These are phyloP conservation scores for Streptopelia turtur DNA, from an alignment of 2,797 vertebrate species.

Conservation along the genomic window DNA sequence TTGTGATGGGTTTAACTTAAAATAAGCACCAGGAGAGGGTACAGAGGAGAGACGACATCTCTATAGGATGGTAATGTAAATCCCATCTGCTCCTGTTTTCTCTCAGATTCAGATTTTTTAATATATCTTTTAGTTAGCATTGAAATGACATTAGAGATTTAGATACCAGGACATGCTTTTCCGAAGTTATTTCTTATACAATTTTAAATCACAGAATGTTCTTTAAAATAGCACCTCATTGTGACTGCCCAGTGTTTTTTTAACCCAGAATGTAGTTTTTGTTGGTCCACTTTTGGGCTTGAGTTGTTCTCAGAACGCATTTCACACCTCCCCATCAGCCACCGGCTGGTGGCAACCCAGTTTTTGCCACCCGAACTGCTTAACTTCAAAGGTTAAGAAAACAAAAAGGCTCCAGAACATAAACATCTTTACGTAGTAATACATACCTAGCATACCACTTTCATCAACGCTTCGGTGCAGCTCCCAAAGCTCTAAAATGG, in stretches of 20 bases:
- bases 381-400: conserved; percentile 24
- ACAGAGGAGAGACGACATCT: background rate
- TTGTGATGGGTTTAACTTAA: background rate
- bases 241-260: background rate
- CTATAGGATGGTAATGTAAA: background rate
- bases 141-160: background rate
- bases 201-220: background rate
- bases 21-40: background rate
- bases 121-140: background rate
- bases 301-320: conserved; percentile 30
- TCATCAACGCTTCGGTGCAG: background rate
- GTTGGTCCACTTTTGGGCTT: background rate
- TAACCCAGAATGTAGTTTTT: background rate
- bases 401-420: conserved; percentile 9
- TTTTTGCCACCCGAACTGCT: conserved; percentile 32
- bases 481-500: background rate
- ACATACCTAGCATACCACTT: background rate
- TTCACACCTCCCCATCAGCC: conserved; percentile 7
- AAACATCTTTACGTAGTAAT: background rate
- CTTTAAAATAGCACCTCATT: background rate
- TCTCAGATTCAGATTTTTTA: background rate
- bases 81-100: background rate
- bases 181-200: background rate
- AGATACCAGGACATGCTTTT: background rate
- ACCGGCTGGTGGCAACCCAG: background rate